phyloP scores from a whole-genome alignment of 2,888 invertebrate species.

The Drosophila buzzatii region DNA sequence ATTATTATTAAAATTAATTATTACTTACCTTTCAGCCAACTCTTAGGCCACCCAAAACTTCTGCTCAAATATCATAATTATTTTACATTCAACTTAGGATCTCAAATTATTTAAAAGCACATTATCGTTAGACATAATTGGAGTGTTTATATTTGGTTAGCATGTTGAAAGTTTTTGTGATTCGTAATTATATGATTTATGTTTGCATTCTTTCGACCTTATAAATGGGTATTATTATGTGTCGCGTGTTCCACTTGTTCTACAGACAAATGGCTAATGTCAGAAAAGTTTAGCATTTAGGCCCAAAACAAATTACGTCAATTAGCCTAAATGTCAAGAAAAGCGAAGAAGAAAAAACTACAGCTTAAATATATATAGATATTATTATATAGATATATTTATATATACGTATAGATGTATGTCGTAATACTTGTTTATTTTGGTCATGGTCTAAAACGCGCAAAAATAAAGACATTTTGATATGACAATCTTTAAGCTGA shows the following conservation, averaged over 20 bases:
- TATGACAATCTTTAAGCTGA: constrained; percentile 59
- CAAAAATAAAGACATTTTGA: constrained; percentile 67
- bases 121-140: constrained; percentile 19
- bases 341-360: constrained; percentile 9
- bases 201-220: constrained; percentile 11
- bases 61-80: background rate
- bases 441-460: constrained; percentile 65
- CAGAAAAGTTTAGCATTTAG: constrained; percentile 9
- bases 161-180: constrained; percentile 1
- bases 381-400: background rate
- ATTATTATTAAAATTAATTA: too few relatives aligned
- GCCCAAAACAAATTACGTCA: constrained; percentile 39
- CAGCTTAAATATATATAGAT: constrained; percentile 8
- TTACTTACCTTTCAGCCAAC: too few relatives aligned
- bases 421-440: constrained; percentile 35
- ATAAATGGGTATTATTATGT: constrained; percentile 16
- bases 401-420: constrained; percentile 15
- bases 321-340: constrained; percentile 52
- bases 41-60: too few relatives aligned
- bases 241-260: constrained; percentile 31
- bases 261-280: constrained; percentile 16
- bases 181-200: constrained; percentile 17
- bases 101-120: background rate
- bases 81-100: background rate
- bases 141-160: constrained; percentile 9